phyloP scores from a whole-genome alignment of 2,797 vertebrate genomes.

The Ctenosaura bakeri region DNA sequence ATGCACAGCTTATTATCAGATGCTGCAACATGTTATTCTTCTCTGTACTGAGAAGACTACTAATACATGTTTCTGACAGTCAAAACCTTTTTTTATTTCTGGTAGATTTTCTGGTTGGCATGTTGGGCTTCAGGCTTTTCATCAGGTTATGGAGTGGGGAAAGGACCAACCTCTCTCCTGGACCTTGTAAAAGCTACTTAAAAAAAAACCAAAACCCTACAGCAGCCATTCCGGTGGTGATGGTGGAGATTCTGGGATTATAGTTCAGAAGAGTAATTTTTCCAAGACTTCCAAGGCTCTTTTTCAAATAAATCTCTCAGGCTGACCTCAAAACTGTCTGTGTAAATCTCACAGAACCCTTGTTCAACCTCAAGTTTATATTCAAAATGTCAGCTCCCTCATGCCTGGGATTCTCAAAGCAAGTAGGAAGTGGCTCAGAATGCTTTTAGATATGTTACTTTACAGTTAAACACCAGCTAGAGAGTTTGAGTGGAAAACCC shows the following conservation, averaged over 20 bases:
- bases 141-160: conserved; percentile 51
- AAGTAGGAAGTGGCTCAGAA: conserved; percentile 43
- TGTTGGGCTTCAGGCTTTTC: conserved; percentile 39
- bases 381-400: conserved; percentile 1
- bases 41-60: not conserved
- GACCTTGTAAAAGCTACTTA: too few species aligned
- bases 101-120: conserved; percentile 27
- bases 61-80: not conserved
- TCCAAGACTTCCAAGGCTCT: not conserved
- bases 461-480: conserved; percentile 56
- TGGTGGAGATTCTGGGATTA: too few species aligned
- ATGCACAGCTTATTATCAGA: not conserved
- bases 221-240: too few species aligned
- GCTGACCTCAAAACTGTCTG: conserved; percentile 47
- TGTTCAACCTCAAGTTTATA: conserved; percentile 42
- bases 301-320: conserved; percentile 63
- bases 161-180: conserved; percentile 44
- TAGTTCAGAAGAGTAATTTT: too few species aligned
- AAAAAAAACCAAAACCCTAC: too few species aligned
- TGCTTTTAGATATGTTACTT: conserved; percentile 60
- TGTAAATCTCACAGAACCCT: conserved; percentile 26
- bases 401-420: conserved; percentile 59
- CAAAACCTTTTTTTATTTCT: conserved; percentile 38
- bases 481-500: conserved; percentile 65
- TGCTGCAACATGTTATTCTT: not conserved